A percentile compares a stretch with the other conserved stretches of the same genome.
phyloP scores from a whole-genome alignment of 2,888 invertebrate genomes.

The Drosophila kuntzei region DNA sequence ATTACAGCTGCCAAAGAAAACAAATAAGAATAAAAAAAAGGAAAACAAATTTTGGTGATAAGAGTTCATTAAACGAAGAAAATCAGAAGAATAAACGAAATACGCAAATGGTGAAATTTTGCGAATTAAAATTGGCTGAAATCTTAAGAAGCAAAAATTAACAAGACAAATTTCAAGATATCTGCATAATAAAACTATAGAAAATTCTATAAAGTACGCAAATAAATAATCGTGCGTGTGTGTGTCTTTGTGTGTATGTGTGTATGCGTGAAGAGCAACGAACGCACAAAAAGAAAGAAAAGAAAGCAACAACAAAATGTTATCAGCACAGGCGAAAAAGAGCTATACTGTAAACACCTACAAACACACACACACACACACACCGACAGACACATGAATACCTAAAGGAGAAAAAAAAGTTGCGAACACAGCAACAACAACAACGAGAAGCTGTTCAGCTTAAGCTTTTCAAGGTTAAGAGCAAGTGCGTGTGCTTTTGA shows the following conservation, averaged over 20 bases:
- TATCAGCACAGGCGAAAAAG: constrained; percentile 66
- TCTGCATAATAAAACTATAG: constrained; percentile 51
- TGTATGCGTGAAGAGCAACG: constrained; percentile 53
- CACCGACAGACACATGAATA: constrained; percentile 16
- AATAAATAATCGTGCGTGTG: constrained; percentile 27
- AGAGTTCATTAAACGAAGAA: constrained; percentile 70
- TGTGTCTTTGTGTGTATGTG: constrained; percentile 16
- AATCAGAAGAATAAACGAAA: constrained; percentile 23
- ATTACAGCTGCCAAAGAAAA: constrained; percentile 61
- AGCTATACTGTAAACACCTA: constrained; percentile 57
- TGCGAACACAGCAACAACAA: constrained; percentile 19
- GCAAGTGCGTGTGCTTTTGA: constrained; percentile 72
- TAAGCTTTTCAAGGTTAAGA: constrained; percentile 75
- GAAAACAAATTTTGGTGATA: constrained; percentile 48
- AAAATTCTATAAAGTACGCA: constrained; percentile 45
- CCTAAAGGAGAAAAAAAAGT: constrained; percentile 42
- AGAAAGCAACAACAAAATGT: constrained; percentile 72
- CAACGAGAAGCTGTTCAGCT: constrained; percentile 42
- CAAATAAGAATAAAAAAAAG: constrained; percentile 15
- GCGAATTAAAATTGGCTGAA: constrained; percentile 4
- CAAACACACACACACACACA: constrained; percentile 13
- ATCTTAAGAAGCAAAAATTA: constrained; percentile 17
- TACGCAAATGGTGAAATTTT: constrained; percentile 35
- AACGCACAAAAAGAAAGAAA: constrained; percentile 59
- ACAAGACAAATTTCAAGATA: constrained; percentile 33